These are phyloP conservation scores for Apodemus speciosus DNA, from an alignment of 2,113 vertebrate genomes.

Conservation along the genomic window DNA sequence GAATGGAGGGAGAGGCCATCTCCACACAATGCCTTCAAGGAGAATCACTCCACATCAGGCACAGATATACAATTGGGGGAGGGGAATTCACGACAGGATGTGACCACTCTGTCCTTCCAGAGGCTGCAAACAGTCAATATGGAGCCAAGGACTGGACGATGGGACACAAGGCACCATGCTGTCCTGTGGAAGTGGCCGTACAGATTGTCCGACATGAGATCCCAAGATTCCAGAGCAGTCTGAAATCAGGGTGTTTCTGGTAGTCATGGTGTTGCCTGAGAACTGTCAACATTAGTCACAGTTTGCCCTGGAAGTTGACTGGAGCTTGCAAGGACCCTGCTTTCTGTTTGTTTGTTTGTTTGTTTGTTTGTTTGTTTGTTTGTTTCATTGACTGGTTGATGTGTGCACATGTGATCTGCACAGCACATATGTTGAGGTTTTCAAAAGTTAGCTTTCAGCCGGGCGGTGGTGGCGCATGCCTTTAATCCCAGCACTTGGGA, in stretches of 20 bases:
- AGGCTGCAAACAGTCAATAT: not conserved
- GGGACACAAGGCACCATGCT: fast-evolving
- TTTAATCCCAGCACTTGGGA: too few species aligned
- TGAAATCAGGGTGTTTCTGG: not conserved
- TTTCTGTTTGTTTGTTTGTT: not conserved
- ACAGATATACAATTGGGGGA: too few species aligned
- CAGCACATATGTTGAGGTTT: not conserved
- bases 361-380: not conserved
- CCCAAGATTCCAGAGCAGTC: too few species aligned
- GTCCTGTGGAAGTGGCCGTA: fast-evolving
- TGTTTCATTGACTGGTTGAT: not conserved
- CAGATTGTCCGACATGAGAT: not conserved
- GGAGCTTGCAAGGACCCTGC: not conserved
- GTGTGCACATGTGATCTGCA: not conserved
- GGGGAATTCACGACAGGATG: too few species aligned
- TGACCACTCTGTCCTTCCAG: not conserved
- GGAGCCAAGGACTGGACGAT: not conserved
- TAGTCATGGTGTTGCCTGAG: not conserved
- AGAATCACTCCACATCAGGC: not conserved
- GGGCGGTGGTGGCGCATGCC: too few species aligned
- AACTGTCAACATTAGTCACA: not conserved
- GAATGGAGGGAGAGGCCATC: not conserved
- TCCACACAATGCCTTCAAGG: not conserved
- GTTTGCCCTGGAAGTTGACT: not conserved
- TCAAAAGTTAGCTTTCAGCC: not conserved